A percentile compares a stretch with the other conserved stretches of the same genome.
Evolutionary conservation across 1,140 invertebrate species (phyloP).

Genomic region (Tribolium castaneum): DNA sequence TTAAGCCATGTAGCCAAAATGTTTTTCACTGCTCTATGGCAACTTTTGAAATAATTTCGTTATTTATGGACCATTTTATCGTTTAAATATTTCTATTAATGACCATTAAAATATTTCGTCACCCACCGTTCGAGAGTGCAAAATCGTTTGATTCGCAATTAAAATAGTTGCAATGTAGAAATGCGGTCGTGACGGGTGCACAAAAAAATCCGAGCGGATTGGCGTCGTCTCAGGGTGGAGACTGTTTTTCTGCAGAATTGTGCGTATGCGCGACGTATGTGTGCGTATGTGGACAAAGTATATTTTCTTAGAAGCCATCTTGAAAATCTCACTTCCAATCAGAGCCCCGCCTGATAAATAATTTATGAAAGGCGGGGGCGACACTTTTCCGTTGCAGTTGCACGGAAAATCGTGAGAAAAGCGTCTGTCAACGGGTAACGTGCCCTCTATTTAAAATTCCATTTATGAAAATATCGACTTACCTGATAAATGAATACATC

Average conservation of each 20-base stretch:
- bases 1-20: neutral
- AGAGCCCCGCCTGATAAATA: slow-evolving; percentile 22
- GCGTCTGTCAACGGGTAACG: neutral
- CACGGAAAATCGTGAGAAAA: slow-evolving; percentile 30
- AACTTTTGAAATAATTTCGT: no score
- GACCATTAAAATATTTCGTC: no score
- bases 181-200: no score
- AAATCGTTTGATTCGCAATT: no score
- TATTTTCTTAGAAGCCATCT: slow-evolving; percentile 40
- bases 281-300: slow-evolving; percentile 34
- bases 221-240: slow-evolving; percentile 20
- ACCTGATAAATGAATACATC: slow-evolving; percentile 43
- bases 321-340: slow-evolving; percentile 40
- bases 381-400: neutral
- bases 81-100: no score
- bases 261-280: slow-evolving; percentile 41
- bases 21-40: no score
- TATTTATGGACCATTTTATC: no score
- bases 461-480: slow-evolving; percentile 50
- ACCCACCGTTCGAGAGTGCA: no score
- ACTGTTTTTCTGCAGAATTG: slow-evolving; percentile 27
- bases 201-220: no score
- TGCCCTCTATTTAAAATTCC: slow-evolving; percentile 38
- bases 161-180: no score
- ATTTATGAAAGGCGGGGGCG: slow-evolving; percentile 27